phyloP scores from a whole-genome alignment of 2,888 invertebrate species.

The Parnassius smintheus region DNA sequence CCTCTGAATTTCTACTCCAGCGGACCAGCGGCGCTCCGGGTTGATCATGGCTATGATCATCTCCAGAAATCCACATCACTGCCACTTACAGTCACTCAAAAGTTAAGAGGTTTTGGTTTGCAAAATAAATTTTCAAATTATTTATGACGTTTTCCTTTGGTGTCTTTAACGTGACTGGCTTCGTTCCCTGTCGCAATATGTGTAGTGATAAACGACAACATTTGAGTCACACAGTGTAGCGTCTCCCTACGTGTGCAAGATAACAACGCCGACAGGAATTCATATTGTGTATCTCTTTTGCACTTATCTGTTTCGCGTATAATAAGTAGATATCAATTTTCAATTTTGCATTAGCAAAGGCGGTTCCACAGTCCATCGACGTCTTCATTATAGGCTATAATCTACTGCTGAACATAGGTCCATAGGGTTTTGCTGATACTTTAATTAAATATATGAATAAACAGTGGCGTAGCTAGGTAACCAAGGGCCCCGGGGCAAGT shows the following conservation, averaged over 20 bases:
- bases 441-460: too few species aligned
- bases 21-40: slow-evolving; percentile 37
- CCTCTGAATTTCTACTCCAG: slow-evolving; percentile 44
- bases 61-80: slow-evolving; percentile 46
- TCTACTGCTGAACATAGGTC: too few species aligned
- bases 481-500: too few species aligned
- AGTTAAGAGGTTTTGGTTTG: slow-evolving; percentile 38
- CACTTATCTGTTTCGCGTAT: slow-evolving; percentile 11
- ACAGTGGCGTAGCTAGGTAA: too few species aligned
- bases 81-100: slow-evolving; percentile 36
- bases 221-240: slow-evolving; percentile 17
- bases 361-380: too few species aligned
- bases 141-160: slow-evolving; percentile 44
- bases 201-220: slow-evolving; percentile 18
- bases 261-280: slow-evolving; percentile 2
- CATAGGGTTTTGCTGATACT: too few species aligned
- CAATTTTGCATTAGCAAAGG: too few species aligned
- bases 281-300: not conserved
- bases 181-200: slow-evolving; percentile 20
- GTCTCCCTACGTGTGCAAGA: slow-evolving; percentile 20
- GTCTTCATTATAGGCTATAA: too few species aligned
- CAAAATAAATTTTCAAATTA: slow-evolving; percentile 33
- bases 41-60: slow-evolving; percentile 28
- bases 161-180: slow-evolving; percentile 49
- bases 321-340: not conserved